These are phyloP conservation scores for Apodemia mormo DNA, from an alignment of 2,888 invertebrate genomes.

Conservation along the genomic window DNA sequence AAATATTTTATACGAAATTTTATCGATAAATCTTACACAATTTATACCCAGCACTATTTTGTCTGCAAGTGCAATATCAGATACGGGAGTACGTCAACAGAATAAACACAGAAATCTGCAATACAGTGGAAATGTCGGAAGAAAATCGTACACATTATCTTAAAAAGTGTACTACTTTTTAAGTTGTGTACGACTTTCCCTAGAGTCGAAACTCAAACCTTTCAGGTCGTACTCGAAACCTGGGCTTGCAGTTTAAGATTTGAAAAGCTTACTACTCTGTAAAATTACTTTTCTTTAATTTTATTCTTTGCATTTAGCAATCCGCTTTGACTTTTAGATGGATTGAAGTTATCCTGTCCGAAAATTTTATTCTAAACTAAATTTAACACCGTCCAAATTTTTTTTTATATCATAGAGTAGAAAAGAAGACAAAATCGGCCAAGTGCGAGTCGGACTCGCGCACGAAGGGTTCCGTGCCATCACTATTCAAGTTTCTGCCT, in stretches of 20 bases:
- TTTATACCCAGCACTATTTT: conserved; percentile 27
- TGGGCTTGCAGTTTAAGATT: conserved; percentile 4
- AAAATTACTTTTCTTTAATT: conserved; percentile 16
- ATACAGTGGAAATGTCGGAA: conserved; percentile 43
- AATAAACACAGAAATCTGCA: conserved; percentile 56
- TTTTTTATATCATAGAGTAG: too few relatives aligned
- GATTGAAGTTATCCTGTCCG: not conserved
- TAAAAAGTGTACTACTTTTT: conserved; percentile 24
- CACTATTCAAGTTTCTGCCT: too few relatives aligned
- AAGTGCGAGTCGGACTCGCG: too few relatives aligned
- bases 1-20: not conserved
- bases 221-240: conserved; percentile 5
- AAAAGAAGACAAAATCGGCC: too few relatives aligned
- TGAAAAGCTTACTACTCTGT: conserved; percentile 17
- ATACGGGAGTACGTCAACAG: conserved; percentile 61
- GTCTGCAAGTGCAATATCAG: conserved; percentile 64
- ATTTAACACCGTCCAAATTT: too few relatives aligned
- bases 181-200: not conserved
- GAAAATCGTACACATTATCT: conserved; percentile 24
- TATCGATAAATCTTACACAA: not conserved
- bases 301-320: not conserved
- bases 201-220: conserved; percentile 10
- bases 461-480: too few relatives aligned
- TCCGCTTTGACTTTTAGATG: not conserved
- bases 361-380: not conserved